Evolutionary conservation across 2,888 invertebrate species (phyloP), one percentile per base, ranked within the genome.

Genomic region (Xylophagus ater): DNA sequence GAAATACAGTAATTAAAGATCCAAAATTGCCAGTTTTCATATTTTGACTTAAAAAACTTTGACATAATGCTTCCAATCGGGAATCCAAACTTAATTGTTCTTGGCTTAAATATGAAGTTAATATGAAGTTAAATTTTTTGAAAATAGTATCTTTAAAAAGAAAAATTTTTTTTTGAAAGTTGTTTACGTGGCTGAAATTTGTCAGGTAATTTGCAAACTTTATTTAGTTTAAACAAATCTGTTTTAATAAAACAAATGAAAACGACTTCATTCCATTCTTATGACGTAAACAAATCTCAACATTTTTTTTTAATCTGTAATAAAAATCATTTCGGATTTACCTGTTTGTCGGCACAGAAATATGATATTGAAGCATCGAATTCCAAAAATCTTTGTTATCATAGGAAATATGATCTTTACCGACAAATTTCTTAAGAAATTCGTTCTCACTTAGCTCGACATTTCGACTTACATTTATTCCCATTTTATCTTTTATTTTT

Each of bases 331-430:
- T 43, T 57, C 55, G n/a, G n/a, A 55, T 68, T 67, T 67, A 85
- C 77, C 76, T 73, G 52, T 78, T 81, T 29, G 74, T 70, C 1
- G 92, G 90, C 42, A 88, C 78, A 24, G 76, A 74, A 51, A 93
- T 81, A 49, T 90, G 87, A 58, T 92, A 98, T 0, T 93, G 84
- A 24, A 98, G 69, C 47, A 98, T 74, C 49, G 82, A 79, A 59
- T 89, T 89, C 97, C 97, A 98, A 62, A 89, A 94, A 0, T 84
- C 82, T 59, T 92, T 87, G 59, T 89, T 88, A 58, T 88, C 87
- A 6, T 80, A 74, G 4, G 82, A 74, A 50, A 98, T 82, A 24
- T 78, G 69, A 47, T 89, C 82, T 24, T 74, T 71, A 0, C 88
- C 81, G 46, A 84, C 81, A 59, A 96, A 87, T 46, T 75, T 73